A percentile compares a stretch with the other conserved stretches of the same genome.
These are phyloP conservation scores for Rachycentron canadum DNA, from an alignment of 2,797 vertebrate species.

Conservation along the genomic window DNA sequence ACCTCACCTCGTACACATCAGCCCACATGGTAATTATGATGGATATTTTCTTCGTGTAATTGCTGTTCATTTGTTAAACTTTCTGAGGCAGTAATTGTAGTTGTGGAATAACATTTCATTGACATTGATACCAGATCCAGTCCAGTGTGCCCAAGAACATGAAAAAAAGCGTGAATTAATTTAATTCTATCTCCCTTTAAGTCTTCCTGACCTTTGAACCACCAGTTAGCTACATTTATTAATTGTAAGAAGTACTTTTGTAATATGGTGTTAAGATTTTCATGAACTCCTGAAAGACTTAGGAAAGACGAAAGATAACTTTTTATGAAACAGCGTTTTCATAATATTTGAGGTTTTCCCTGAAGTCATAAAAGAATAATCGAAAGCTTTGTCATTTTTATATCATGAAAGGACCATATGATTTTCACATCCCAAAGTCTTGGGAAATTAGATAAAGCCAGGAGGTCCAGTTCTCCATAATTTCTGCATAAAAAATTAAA, in stretches of 20 bases:
- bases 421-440: conserved; percentile 77
- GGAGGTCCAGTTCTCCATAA: conserved; percentile 78
- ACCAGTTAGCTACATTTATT: conserved; percentile 55
- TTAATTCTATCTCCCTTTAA: conserved; percentile 25
- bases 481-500: conserved; percentile 83
- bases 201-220: conserved; percentile 47
- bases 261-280: conserved; percentile 64
- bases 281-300: conserved; percentile 63
- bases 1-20: background rate
- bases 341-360: conserved; percentile 72
- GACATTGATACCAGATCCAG: conserved; percentile 1
- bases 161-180: conserved; percentile 45
- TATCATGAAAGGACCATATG: conserved; percentile 69
- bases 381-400: conserved; percentile 71
- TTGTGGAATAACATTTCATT: conserved; percentile 12
- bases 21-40: background rate
- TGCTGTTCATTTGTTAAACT: background rate
- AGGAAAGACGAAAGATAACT: conserved; percentile 55
- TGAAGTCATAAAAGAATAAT: conserved; percentile 74
- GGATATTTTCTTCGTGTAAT: background rate
- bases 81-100: background rate
- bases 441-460: conserved; percentile 80
- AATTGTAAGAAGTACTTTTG: conserved; percentile 59
- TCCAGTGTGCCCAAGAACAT: conserved; percentile 29
- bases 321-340: conserved; percentile 74